Conservation (phyloP, 2,888 invertebrate species). For the Trissolcus japonicus region DNA sequence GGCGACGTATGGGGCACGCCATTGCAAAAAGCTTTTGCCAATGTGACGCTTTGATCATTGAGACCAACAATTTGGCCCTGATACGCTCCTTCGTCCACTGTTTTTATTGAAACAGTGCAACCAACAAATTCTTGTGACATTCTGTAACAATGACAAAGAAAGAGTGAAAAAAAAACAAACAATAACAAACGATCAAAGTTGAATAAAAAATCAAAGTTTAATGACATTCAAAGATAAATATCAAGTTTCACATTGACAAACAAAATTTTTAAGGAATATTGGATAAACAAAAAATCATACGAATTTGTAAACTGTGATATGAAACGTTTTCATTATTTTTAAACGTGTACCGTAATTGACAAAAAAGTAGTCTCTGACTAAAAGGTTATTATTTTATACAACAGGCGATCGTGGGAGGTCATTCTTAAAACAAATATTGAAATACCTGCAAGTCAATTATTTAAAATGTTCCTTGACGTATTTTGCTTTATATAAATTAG, state of each 20-base stretch:
- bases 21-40: constrained; percentile 89
- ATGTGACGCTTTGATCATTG: constrained; percentile 83
- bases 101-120: constrained; percentile 89
- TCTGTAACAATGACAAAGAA: constrained; percentile 33
- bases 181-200: neutral
- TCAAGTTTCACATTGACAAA: neutral
- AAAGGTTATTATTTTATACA: neutral
- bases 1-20: constrained; percentile 81
- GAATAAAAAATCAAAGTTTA: neutral
- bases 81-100: constrained; percentile 87
- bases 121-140: constrained; percentile 78
- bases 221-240: neutral
- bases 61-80: constrained; percentile 88
- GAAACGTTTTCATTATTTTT: neutral
- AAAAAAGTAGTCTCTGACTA: neutral
- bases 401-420: neutral
- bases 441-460: constrained; percentile 38
- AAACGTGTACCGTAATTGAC: neutral
- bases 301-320: neutral
- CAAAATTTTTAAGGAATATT: neutral
- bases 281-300: too few species aligned
- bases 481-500: constrained; percentile 31
- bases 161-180: neutral
- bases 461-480: constrained; percentile 19
- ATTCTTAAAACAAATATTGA: neutral